These are phyloP conservation scores for Anastatus disparis DNA, from an alignment of 1,140 invertebrate genomes.

Conservation along the genomic window DNA sequence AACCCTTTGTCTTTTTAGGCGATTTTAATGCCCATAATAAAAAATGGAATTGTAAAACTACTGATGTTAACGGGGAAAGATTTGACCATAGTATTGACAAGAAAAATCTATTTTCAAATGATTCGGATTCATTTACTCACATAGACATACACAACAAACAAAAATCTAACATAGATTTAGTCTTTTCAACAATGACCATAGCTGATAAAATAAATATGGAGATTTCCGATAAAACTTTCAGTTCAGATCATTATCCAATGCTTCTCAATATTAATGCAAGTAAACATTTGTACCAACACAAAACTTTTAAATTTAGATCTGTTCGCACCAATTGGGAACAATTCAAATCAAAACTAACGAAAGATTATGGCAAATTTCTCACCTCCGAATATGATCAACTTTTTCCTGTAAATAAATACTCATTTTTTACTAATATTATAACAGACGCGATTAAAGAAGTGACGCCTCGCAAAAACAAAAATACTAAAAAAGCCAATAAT, in stretches of 20 bases:
- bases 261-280: background rate
- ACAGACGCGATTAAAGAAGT: too few relatives aligned
- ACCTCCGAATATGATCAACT: too few relatives aligned
- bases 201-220: background rate
- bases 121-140: background rate
- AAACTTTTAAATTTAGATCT: background rate
- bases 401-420: too few relatives aligned
- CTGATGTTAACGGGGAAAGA: background rate
- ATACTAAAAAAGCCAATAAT: too few relatives aligned
- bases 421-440: too few relatives aligned
- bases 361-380: too few relatives aligned
- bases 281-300: background rate
- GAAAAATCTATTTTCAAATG: background rate
- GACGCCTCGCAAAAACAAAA: too few relatives aligned
- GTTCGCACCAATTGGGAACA: background rate
- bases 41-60: slow-evolving; percentile 9
- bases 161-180: slow-evolving; percentile 6
- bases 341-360: background rate
- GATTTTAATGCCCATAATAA: slow-evolving; percentile 19
- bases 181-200: background rate
- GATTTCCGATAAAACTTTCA: background rate
- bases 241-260: slow-evolving; percentile 9
- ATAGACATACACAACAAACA: background rate
- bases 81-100: too few relatives aligned
- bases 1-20: background rate